Conservation (phyloP, 2,888 invertebrate species). For the Scelioninae gen. 1 region DNA sequence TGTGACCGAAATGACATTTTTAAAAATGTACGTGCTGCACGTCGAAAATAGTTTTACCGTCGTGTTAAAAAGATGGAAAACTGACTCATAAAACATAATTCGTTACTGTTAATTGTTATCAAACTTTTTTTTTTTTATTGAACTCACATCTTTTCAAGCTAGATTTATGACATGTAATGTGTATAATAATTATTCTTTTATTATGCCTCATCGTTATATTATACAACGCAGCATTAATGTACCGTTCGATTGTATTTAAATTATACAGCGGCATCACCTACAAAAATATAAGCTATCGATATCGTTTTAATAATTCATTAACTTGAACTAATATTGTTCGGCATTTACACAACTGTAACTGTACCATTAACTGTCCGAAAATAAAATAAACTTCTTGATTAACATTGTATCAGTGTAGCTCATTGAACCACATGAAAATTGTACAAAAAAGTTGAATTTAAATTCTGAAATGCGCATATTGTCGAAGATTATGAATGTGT, state of each 20-base stretch:
- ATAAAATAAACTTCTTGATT: slow-evolving; percentile 8
- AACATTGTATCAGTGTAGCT: not conserved
- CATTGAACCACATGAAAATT: not conserved
- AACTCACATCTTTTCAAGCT: not conserved
- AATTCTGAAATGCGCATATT: not conserved
- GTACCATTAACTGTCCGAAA: slow-evolving; percentile 4
- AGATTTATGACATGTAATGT: not conserved
- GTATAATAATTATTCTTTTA: not conserved
- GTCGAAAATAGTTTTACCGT: not conserved
- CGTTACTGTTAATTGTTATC: not conserved
- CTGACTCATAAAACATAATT: not conserved
- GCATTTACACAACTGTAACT: slow-evolving; percentile 1
- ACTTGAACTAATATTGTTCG: not conserved
- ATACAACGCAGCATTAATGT: not conserved
- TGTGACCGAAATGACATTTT: too few relatives aligned
- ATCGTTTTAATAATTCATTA: slow-evolving; percentile 13
- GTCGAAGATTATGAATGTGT: not conserved
- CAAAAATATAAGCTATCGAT: slow-evolving; percentile 4
- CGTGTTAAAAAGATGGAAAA: not conserved
- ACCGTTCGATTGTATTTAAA: slow-evolving; percentile 8
- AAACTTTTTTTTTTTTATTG: not conserved
- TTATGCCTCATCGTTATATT: not conserved
- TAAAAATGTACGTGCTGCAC: too few relatives aligned
- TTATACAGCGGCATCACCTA: not conserved
- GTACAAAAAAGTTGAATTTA: not conserved